Conservation (phyloP, 2,113 vertebrate species). For the Vulpes vulpes region DNA sequence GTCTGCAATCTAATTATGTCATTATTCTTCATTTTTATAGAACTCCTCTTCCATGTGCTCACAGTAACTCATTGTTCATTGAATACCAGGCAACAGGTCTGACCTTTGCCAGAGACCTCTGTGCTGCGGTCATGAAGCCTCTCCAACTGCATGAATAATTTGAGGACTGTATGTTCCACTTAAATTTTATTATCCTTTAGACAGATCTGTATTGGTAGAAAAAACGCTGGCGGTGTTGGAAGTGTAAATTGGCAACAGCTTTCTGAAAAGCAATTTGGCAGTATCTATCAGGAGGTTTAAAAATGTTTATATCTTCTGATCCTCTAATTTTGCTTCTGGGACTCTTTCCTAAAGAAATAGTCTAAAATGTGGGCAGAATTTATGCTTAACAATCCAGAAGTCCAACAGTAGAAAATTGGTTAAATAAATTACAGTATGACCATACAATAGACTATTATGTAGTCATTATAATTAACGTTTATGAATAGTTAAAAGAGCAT, state of each 20-base stretch:
- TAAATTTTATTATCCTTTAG: slow-evolving; percentile 75
- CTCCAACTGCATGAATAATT: slow-evolving; percentile 54
- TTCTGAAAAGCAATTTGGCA: slow-evolving; percentile 80
- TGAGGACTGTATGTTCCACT: slow-evolving; percentile 61
- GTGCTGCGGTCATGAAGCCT: background rate
- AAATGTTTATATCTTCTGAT: slow-evolving; percentile 78
- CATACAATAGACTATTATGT: slow-evolving; percentile 35
- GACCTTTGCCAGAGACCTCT: slow-evolving; percentile 56
- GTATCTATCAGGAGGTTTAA: slow-evolving; percentile 74
- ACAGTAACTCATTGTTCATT: slow-evolving; percentile 51
- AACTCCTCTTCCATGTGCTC: background rate
- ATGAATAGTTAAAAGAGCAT: slow-evolving; percentile 21
- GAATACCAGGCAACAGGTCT: slow-evolving; percentile 39
- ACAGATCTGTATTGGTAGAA: slow-evolving; percentile 65
- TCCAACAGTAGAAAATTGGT: slow-evolving; percentile 68
- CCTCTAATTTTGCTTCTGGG: slow-evolving; percentile 79
- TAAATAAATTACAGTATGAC: slow-evolving; percentile 62
- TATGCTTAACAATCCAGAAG: slow-evolving; percentile 72
- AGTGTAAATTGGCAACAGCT: slow-evolving; percentile 77
- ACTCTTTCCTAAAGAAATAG: slow-evolving; percentile 79
- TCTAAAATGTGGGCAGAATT: slow-evolving; percentile 68
- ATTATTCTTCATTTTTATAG: background rate
- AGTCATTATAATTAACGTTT: slow-evolving; percentile 49
- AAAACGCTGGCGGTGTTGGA: slow-evolving; percentile 65
- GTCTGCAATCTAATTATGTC: slow-evolving; percentile 57